Conservation (phyloP, 2,888 invertebrate species). For the Scaptomyza polygonia region DNA sequence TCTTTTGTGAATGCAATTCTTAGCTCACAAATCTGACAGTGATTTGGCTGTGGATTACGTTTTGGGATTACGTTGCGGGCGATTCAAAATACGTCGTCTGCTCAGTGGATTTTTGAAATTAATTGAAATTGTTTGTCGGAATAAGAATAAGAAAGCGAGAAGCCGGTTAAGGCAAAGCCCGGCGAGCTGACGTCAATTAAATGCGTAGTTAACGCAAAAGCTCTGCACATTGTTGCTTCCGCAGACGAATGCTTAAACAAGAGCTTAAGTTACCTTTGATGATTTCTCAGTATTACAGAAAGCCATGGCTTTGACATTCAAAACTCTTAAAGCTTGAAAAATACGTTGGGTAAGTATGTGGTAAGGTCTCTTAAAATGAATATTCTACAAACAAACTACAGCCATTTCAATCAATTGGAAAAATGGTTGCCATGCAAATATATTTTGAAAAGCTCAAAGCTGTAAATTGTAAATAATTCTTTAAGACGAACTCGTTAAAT, state of each 20-base stretch:
- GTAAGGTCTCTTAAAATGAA: neutral
- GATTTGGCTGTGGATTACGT: slow-evolving; percentile 44
- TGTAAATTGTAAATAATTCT: neutral
- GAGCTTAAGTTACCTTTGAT: slow-evolving; percentile 47
- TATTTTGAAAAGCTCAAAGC: neutral
- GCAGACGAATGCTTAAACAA: slow-evolving; percentile 22
- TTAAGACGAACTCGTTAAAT: neutral
- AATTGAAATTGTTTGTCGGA: slow-evolving; percentile 67
- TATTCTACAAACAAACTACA: neutral
- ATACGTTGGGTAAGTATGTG: neutral
- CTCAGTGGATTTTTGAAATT: slow-evolving; percentile 70
- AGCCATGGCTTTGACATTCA: slow-evolving; percentile 30
- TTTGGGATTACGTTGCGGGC: slow-evolving; percentile 31
- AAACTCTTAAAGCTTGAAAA: slow-evolving; percentile 6
- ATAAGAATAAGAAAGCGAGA: slow-evolving; percentile 25
- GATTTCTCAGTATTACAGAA: slow-evolving; percentile 13
- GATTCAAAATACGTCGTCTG: slow-evolving; percentile 40
- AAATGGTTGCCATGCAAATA: neutral
- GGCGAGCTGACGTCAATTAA: slow-evolving; percentile 63
- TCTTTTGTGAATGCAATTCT: slow-evolving; percentile 51
- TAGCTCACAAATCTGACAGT: slow-evolving; percentile 8
- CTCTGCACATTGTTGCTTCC: slow-evolving; percentile 23
- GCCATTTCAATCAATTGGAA: neutral
- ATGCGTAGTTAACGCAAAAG: slow-evolving; percentile 54
- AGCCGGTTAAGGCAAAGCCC: slow-evolving; percentile 34